A percentile compares a stretch with the other conserved stretches of the same genome.
Conservation (phyloP, 2,797 vertebrate genomes). For the Danio kyathit region DNA sequence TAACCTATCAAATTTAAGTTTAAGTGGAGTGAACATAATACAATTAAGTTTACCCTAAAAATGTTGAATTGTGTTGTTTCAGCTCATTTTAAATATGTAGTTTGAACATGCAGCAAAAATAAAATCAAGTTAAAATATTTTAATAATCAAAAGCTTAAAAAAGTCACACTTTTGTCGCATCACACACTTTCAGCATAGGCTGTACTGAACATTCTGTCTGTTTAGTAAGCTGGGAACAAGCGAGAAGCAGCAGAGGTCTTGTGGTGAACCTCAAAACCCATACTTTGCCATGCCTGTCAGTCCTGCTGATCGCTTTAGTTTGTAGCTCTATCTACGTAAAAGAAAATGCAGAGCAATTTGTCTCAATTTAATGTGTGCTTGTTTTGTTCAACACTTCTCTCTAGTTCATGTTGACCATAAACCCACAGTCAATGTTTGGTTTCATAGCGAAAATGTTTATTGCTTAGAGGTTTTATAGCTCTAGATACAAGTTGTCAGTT, state of each 20-base stretch:
- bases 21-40: too few species aligned
- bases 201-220: background rate
- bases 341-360: background rate
- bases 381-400: background rate
- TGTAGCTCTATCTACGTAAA: constrained; percentile 9
- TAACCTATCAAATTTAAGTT: too few species aligned
- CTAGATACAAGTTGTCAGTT: background rate
- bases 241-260: constrained; percentile 31
- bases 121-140: too few species aligned
- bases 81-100: too few species aligned
- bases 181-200: background rate
- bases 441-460: background rate
- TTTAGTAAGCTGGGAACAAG: constrained; percentile 36
- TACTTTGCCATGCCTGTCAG: constrained; percentile 58
- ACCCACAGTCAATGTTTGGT: background rate
- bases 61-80: too few species aligned
- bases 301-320: constrained; percentile 30
- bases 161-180: background rate
- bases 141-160: too few species aligned
- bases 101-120: too few species aligned
- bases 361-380: background rate
- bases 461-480: background rate
- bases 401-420: background rate
- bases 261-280: constrained; percentile 47
- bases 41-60: too few species aligned